Evolutionary conservation across 1,140 invertebrate genomes (phyloP).

Genomic region (Diachasma alloeum): DNA sequence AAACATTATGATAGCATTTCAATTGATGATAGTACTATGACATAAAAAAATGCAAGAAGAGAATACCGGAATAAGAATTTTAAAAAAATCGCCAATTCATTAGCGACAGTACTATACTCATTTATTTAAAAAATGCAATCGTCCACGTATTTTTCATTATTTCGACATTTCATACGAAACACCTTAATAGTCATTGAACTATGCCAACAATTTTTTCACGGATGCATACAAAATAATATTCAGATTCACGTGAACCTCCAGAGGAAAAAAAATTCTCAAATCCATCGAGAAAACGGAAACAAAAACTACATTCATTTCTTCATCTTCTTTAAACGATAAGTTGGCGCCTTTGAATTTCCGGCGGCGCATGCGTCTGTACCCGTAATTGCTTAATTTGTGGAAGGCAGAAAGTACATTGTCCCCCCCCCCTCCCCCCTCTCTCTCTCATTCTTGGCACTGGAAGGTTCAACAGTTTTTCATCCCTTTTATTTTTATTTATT

Average conservation of each 20-base stretch:
- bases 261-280: conserved; percentile 2
- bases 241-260: background rate
- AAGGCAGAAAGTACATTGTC: conserved; percentile 33
- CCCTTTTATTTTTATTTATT: conserved; percentile 17
- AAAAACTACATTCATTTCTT: conserved; percentile 23
- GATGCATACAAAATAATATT: too few species aligned
- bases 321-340: conserved; percentile 14
- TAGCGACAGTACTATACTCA: too few species aligned
- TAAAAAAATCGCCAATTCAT: too few species aligned
- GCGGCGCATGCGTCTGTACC: conserved; percentile 34
- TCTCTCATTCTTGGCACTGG: conserved; percentile 14
- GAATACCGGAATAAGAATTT: too few species aligned
- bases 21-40: too few species aligned
- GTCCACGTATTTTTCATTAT: too few species aligned
- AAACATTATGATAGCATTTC: too few species aligned
- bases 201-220: too few species aligned
- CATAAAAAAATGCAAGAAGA: too few species aligned
- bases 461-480: background rate
- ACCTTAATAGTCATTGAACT: too few species aligned
- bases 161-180: too few species aligned
- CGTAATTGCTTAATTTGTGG: conserved; percentile 65
- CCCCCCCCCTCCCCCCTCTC: conserved; percentile 24
- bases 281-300: background rate
- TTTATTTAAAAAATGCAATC: too few species aligned
- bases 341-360: conserved; percentile 27